Percentiles rank a stretch among this genome's conserved stretches.
These are phyloP conservation scores for Suillia variegata DNA, from an alignment of 2,888 invertebrate genomes.

Conservation along the genomic window DNA sequence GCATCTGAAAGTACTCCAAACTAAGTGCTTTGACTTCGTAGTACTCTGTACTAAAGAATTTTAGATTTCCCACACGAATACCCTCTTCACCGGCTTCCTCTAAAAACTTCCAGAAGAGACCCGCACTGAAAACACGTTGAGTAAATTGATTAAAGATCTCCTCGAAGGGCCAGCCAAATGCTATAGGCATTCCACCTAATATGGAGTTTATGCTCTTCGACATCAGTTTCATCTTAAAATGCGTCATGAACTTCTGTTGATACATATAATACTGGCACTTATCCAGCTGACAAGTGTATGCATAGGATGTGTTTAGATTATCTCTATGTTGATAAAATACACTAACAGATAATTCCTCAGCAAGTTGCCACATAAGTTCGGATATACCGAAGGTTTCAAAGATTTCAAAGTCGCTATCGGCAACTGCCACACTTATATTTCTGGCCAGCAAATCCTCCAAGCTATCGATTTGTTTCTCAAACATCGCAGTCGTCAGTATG, in stretches of 20 bases:
- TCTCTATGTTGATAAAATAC: conserved; percentile 13
- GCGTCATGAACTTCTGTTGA: conserved; percentile 34
- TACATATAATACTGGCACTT: conserved; percentile 33
- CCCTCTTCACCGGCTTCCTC: conserved; percentile 24
- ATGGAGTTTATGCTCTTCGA: conserved; percentile 24
- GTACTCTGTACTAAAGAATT: conserved; percentile 23
- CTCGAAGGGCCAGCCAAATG: conserved; percentile 31
- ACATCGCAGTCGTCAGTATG: conserved; percentile 34
- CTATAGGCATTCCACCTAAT: conserved; percentile 31
- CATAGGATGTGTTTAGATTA: conserved; percentile 22
- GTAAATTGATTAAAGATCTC: conserved; percentile 18
- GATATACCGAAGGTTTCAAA: conserved; percentile 1
- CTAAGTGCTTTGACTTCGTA: conserved; percentile 14
- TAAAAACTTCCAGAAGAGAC: conserved; percentile 15
- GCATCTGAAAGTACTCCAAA: conserved; percentile 24
- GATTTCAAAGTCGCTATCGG: conserved; percentile 11
- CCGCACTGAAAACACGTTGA: conserved; percentile 16
- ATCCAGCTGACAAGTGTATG: conserved; percentile 22
- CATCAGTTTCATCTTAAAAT: conserved; percentile 25
- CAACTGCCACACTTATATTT: conserved; percentile 20
- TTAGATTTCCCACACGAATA: conserved; percentile 18
- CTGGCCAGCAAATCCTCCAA: conserved; percentile 30
- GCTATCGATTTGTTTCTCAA: conserved; percentile 31
- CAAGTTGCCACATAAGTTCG: not conserved
- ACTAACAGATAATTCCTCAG: not conserved